Percentiles rank a stretch among this genome's conserved stretches.
These are phyloP conservation scores for Zonotrichia leucophrys DNA, from an alignment of 2,113 vertebrate species.

Conservation along the genomic window DNA sequence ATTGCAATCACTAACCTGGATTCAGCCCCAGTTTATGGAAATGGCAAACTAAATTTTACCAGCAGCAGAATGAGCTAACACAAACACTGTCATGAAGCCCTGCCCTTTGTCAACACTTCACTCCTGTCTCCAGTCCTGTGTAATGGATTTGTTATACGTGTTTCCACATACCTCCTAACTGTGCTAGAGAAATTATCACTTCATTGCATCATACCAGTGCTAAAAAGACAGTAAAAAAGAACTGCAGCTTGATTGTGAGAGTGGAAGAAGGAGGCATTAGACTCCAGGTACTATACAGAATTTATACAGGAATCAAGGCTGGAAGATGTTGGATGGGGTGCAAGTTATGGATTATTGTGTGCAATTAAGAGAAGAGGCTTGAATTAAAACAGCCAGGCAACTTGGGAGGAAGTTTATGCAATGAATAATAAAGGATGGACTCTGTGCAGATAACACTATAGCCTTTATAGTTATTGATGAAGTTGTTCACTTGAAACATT, in stretches of 20 bases:
- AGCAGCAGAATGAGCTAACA: conserved; percentile 60
- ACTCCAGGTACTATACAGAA: neutral
- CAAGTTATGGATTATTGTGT: neutral
- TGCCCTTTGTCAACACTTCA: conserved; percentile 71
- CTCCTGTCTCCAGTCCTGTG: conserved; percentile 9
- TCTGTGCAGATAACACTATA: neutral
- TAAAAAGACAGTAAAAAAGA: neutral
- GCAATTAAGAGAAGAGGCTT: neutral
- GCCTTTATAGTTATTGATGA: neutral
- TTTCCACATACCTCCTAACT: conserved; percentile 49
- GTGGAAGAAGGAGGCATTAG: neutral
- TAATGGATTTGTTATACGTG: conserved; percentile 51
- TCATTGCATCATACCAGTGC: neutral
- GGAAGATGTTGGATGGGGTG: neutral
- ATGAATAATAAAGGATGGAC: neutral
- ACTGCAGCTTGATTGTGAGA: neutral
- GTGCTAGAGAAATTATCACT: neutral
- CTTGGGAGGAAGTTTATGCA: neutral
- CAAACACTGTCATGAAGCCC: conserved; percentile 51
- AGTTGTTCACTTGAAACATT: neutral
- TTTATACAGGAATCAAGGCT: neutral
- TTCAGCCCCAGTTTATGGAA: conserved; percentile 36
- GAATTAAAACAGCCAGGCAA: neutral
- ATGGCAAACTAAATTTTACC: conserved; percentile 21
- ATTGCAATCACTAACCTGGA: conserved; percentile 44